Evolutionary conservation across 2,113 vertebrate genomes (phyloP), one percentile per base, ranked within the genome.

Genomic region (Xenus cinereus): DNA sequence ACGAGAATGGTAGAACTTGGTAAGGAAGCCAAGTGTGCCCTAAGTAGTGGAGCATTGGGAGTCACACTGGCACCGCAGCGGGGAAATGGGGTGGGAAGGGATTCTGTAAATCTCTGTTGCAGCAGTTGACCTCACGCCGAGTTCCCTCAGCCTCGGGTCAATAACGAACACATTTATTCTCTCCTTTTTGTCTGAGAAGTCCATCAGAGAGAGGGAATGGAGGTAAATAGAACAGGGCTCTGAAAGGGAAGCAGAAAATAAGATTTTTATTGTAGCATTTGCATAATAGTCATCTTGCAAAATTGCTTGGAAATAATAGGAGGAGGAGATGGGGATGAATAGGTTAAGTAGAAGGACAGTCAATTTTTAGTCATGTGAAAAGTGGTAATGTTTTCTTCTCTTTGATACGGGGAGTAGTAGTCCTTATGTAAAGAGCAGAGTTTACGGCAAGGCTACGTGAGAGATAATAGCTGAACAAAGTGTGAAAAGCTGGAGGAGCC

Each of bases 241-340:
- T 91, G 90, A 80, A 91, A 96, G 87, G 63, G 82, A 68, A 87
- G 94, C 73, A 75, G 95, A 89, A 95, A 95, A 95, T 78, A 77
- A 89, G 93, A 75, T 95, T 94, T 94, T 97, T 96, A 95, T 92
- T 71, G 91, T 94, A 81, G 80, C 89, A 92, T 95, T 96, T 97
- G 94, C 95, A 93, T 97, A 96, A 96, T 96, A 89, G 91, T 90
- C 77, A 71, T 78, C 87, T 68, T 51, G 62, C 73, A 87, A 92
- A 95, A 96, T 96, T 96, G 94, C 96, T 84, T 60, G 60, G 91
- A 78, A 92, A 96, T 95, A 94, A 96, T 64, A 87, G 87, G 69
- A 94, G 84, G 87, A 96, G 80, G 77, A 95, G 91, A 78, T 74
- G 69, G 60, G 83, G 92, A 90, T 81, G 93, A 81, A 72, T 32